A percentile compares a stretch with the other conserved stretches of the same genome.
Conservation (phyloP, 2,113 vertebrate genomes). For the Antechinus stuartii region DNA sequence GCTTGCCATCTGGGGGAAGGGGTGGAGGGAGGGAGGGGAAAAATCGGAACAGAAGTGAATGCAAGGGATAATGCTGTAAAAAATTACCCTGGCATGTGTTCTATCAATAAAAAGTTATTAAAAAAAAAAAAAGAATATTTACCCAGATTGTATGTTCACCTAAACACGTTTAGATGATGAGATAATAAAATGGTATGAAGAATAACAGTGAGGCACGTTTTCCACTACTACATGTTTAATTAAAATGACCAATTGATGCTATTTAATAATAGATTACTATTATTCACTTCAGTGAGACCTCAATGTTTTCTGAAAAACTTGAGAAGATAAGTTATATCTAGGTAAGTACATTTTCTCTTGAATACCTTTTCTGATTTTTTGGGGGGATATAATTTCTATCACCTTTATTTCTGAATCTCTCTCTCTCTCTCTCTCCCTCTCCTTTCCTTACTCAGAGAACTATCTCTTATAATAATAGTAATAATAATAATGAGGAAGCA, state of each 20-base stretch:
- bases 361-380: background rate
- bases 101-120: too few species aligned
- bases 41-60: too few species aligned
- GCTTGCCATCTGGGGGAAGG: too few species aligned
- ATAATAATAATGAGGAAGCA: background rate
- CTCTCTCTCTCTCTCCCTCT: background rate
- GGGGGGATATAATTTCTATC: background rate
- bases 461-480: background rate
- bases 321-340: background rate
- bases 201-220: background rate
- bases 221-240: background rate
- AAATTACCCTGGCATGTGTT: too few species aligned
- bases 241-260: background rate
- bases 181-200: background rate
- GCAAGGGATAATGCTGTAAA: too few species aligned
- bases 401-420: background rate
- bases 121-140: background rate
- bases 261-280: background rate
- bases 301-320: background rate
- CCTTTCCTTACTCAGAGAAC: background rate
- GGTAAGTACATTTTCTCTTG: background rate
- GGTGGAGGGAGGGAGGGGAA: too few species aligned
- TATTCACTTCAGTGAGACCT: background rate
- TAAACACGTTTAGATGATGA: background rate
- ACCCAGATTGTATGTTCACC: background rate